These are phyloP conservation scores for Cheumatopsyche charites DNA, from an alignment of 1,140 invertebrate species.

Conservation along the genomic window DNA sequence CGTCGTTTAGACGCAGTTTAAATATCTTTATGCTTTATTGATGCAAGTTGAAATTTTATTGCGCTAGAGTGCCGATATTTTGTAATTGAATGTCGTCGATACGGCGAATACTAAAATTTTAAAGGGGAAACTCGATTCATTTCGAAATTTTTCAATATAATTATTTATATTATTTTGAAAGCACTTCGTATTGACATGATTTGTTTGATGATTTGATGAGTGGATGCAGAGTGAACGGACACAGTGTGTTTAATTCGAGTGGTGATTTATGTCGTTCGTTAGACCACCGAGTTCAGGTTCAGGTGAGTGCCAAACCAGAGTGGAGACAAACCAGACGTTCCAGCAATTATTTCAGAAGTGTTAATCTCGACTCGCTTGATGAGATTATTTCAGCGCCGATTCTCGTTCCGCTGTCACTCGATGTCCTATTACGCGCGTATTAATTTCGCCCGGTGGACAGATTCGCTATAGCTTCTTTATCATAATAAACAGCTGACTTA, in stretches of 20 bases:
- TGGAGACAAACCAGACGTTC: conserved; percentile 12
- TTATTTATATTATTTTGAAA: no score
- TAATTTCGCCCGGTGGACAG: neutral
- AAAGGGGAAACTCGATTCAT: no score
- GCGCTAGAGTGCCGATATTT: no score
- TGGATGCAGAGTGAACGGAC: neutral
- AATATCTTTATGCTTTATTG: no score
- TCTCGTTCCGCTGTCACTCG: conserved; percentile 17
- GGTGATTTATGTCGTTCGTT: conserved; percentile 29
- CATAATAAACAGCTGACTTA: no score
- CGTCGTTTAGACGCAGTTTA: neutral
- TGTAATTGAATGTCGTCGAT: no score
- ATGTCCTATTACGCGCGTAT: conserved; percentile 16
- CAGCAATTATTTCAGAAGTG: conserved; percentile 17
- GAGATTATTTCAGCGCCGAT: conserved; percentile 28
- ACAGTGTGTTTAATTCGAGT: neutral
- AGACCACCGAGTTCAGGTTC: neutral
- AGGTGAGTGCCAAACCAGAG: conserved; percentile 26
- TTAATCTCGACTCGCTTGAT: conserved; percentile 20
- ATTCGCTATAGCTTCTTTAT: neutral
- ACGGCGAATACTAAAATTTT: no score
- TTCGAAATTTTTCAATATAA: no score
- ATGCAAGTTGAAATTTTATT: no score
- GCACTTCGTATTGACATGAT: no score
- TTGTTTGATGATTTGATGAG: neutral